Percentiles rank a stretch among this genome's conserved stretches.
phyloP scores from a whole-genome alignment of 2,113 vertebrate genomes.

The Trematomus loennbergii region DNA sequence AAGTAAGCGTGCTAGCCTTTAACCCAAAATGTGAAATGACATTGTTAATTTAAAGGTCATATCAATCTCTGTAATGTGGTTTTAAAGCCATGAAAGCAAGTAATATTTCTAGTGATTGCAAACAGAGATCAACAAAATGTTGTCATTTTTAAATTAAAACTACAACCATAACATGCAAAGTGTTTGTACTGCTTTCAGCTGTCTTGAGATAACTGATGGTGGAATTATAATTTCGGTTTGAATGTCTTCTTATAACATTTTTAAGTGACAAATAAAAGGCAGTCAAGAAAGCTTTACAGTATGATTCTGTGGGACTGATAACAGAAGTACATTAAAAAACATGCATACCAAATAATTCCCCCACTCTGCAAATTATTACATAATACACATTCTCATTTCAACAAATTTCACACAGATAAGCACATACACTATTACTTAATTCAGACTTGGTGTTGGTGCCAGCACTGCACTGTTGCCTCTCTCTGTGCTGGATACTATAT shows the following conservation, averaged over 20 bases:
- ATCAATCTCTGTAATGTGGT: neutral
- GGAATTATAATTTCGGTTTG: neutral
- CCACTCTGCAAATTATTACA: slow-evolving; percentile 27
- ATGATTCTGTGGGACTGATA: slow-evolving; percentile 10
- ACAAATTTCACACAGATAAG: slow-evolving; percentile 20
- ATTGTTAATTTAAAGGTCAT: neutral
- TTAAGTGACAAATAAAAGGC: slow-evolving; percentile 12
- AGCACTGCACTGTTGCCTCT: slow-evolving; percentile 3
- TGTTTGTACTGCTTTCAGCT: neutral
- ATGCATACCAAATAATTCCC: slow-evolving; percentile 37
- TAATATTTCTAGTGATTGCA: neutral
- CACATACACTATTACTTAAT: slow-evolving; percentile 2
- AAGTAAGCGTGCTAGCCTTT: neutral
- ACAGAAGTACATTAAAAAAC: slow-evolving; percentile 10
- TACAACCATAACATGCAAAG: neutral
- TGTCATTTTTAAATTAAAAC: neutral
- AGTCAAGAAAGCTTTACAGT: slow-evolving; percentile 5
- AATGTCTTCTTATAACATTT: slow-evolving; percentile 2
- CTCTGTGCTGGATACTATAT: slow-evolving; percentile 35
- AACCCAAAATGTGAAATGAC: neutral
- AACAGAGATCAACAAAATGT: neutral
- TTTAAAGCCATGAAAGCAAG: neutral
- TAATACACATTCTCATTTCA: slow-evolving; percentile 28
- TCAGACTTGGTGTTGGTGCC: slow-evolving; percentile 9
- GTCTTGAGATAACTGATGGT: slow-evolving; percentile 26